Conservation (phyloP, 2,888 invertebrate genomes). For the Drosophila nr. medialis region DNA sequence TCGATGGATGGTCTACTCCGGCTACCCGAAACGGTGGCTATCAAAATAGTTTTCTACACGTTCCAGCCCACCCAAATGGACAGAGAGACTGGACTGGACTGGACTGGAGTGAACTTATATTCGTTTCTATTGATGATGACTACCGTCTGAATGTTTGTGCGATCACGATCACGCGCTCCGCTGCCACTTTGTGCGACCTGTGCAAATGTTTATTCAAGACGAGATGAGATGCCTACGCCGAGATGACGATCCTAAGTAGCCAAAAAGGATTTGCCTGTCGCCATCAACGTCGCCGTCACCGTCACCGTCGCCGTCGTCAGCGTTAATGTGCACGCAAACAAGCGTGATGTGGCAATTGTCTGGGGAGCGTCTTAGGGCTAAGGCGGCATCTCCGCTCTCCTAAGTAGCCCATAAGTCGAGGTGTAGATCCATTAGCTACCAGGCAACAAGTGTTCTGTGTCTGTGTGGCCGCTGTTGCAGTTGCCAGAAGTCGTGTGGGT, state of each 20-base stretch:
- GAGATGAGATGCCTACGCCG: constrained; percentile 44
- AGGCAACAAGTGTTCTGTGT: constrained; percentile 49
- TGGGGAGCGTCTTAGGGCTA: constrained; percentile 49
- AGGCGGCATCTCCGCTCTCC: constrained; percentile 30
- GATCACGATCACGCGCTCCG: constrained; percentile 76
- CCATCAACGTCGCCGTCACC: constrained; percentile 24
- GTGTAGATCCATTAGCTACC: constrained; percentile 78
- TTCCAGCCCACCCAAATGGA: constrained; percentile 77
- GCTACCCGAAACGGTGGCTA: constrained; percentile 66
- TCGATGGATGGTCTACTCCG: constrained; percentile 5
- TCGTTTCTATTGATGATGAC: constrained; percentile 18
- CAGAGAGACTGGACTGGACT: constrained; percentile 24
- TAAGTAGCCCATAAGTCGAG: constrained; percentile 66
- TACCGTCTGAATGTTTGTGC: constrained; percentile 57
- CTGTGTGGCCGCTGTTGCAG: constrained; percentile 34
- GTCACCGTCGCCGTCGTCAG: constrained; percentile 45
- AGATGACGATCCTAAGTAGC: constrained; percentile 69
- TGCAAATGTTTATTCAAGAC: constrained; percentile 74
- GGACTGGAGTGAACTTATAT: constrained; percentile 5
- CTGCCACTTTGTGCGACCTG: constrained; percentile 60
- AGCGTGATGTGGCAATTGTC: constrained; percentile 80
- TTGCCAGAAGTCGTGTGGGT: constrained; percentile 39
- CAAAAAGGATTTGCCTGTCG: constrained; percentile 75
- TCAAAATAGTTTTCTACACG: constrained; percentile 77
- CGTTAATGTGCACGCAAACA: constrained; percentile 79